phyloP scores from a whole-genome alignment of 92 coral and sea anemone genomes.

The Phenganax stokvisi region DNA sequence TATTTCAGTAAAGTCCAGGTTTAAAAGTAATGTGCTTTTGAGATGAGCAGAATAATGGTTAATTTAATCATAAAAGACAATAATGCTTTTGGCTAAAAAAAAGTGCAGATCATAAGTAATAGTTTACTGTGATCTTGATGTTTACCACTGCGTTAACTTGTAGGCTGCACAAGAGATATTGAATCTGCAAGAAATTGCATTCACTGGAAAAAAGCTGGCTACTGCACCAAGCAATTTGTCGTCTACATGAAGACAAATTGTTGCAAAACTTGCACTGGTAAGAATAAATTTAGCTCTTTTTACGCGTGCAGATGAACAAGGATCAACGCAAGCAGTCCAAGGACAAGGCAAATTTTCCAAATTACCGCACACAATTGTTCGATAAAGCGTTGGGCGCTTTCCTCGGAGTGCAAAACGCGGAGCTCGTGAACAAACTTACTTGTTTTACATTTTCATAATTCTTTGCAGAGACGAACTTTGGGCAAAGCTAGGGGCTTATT shows the following conservation, averaged over 20 bases:
- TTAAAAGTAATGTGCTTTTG: neutral
- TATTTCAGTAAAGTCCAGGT: neutral
- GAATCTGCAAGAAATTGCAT: neutral
- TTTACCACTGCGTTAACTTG: no score
- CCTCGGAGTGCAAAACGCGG: no score
- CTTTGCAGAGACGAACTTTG: no score
- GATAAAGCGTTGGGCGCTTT: no score
- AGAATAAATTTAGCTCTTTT: neutral
- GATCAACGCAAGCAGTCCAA: no score
- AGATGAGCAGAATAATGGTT: neutral
- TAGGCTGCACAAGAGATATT: neutral
- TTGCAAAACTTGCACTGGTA: conserved; percentile 7
- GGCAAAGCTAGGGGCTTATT: no score
- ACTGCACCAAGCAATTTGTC: neutral
- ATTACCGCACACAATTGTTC: no score
- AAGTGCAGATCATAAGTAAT: neutral
- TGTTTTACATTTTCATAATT: no score
- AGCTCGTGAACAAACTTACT: no score
- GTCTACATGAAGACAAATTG: neutral
- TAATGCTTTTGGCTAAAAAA: neutral
- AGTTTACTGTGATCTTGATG: neutral
- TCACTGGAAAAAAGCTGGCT: neutral
- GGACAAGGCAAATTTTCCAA: no score
- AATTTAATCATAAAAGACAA: neutral
- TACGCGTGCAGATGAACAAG: no score